Evolutionary conservation across 1,140 invertebrate genomes (phyloP), one percentile per base, ranked within the genome.

Genomic region (Calliopsis andreniformis): DNA sequence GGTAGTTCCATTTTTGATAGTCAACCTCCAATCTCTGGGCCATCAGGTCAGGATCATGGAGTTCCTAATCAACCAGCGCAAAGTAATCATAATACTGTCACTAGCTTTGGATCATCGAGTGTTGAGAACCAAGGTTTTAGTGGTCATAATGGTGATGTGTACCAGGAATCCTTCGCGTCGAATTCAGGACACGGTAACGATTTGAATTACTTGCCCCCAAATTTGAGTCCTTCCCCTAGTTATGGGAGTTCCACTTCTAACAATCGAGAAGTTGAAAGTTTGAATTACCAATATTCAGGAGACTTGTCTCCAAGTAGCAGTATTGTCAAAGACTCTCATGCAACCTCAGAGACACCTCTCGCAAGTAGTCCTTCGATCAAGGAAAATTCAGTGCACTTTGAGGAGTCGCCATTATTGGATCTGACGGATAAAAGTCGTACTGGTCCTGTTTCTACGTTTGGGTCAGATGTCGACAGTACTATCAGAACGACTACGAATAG

Each of bases 361-460:
- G 16, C 6, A 12, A 47, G n/a, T 14, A 23, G 20, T 7, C 18
- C 20, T 45, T 42, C 49, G 14, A 7, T 23, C 14, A 53, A 28
- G 3, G 56, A 51, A 28, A 35, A 61, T 5, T 5, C 63, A 28
- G 77, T 83, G 56, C 49, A 80, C 30, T 71, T 78, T 6, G 83
- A 84, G 28, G 16, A 83, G 51, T 83, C 83, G 23, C 82, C 69
- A 23, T 28, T 83, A 32, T 7, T 80, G 16, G 83, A 84, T 67
- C 30, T 84, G 3, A 71, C 83, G 16, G 18, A 63, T 3, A 75
- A 63, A 3, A 53, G 16, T 18, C n/a, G n/a, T n/a, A n/a, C n/a
- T n/a, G n/a, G n/a, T n/a, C n/a, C n/a, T n/a, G n/a, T n/a, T n/a
- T n/a, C n/a, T n/a, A n/a, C n/a, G n/a, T n/a, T n/a, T n/a, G n/a